Base-by-base conservation (phyloP, 1,140 invertebrate genomes). In the Planococcus citri region DNA sequence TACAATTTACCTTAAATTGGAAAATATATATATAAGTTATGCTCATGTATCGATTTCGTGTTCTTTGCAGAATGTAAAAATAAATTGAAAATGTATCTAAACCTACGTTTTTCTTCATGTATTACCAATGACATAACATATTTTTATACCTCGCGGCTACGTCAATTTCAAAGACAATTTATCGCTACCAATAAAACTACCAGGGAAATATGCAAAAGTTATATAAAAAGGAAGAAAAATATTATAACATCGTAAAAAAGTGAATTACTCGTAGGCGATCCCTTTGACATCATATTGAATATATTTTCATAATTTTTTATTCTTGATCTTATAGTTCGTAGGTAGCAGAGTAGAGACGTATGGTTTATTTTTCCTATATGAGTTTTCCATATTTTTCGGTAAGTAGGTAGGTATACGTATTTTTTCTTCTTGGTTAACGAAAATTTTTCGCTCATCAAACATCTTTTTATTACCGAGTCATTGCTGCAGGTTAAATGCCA, bases 41-140 rank as follows among this genome's bases (percentile, higher is more conserved):
- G 60, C 25, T 64, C 60, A 25, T 64, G 22, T 64, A 64, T 64
- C 41, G 41, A 51, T 20, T 25, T 64, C 60, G 51, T 20, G 17
- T 58, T 58, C 20, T 64, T 64, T 14, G 10, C 20, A 64, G 60
- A 64, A 27, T 25, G 60, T 25, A 64, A 64, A 64, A 64, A 64
- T 64, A 64, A 64, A 64, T 64, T 64, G 60, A 64, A 64, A 64
- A 64, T 64, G 60, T 64, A 64, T 64, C 60, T 64, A 64, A 64
- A 64, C 60, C 22, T 64, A 64, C 60, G 60, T 64, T 64, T 64
- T 64, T 64, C 60, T 64, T 22, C 17, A 27, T 27, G 22, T 64
- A 64, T 64, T 64, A 64, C 60, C 60, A 64, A 27, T 64, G 60
- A 64, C 25, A 64, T 64, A 64, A 64, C 60, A 64, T 64, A 64